phyloP scores from a whole-genome alignment of 2,797 vertebrate species.

The Phoxinus dragarum region DNA sequence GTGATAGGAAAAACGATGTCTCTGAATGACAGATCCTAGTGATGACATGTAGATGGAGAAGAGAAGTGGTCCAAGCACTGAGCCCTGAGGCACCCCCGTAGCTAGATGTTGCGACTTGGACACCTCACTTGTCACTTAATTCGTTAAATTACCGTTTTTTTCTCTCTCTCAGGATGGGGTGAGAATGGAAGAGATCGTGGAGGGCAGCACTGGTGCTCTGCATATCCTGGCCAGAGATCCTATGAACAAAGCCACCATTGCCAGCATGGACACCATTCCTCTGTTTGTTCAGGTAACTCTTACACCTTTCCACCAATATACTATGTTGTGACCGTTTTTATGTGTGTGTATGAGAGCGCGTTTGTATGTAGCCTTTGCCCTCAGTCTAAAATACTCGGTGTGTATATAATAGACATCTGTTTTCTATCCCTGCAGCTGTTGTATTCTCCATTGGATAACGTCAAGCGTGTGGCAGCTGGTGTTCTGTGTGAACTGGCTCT shows the following conservation, averaged over 20 bases:
- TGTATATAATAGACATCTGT: neutral
- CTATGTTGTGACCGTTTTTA: neutral
- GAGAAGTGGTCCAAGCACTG: no score
- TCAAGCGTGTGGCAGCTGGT: slow-evolving; percentile 92
- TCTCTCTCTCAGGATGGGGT: slow-evolving; percentile 87
- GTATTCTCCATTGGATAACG: slow-evolving; percentile 94
- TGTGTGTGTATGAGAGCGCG: neutral
- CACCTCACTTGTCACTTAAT: neutral
- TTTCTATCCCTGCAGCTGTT: slow-evolving; percentile 80
- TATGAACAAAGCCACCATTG: slow-evolving; percentile 87
- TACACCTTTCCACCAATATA: neutral
- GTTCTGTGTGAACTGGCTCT: slow-evolving; percentile 94
- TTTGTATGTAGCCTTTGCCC: neutral
- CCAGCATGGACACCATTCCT: slow-evolving; percentile 90
- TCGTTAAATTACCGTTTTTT: neutral
- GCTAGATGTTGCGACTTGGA: no score
- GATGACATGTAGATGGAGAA: no score
- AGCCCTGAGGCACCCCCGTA: no score
- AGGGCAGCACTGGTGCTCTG: slow-evolving; percentile 94
- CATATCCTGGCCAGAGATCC: slow-evolving; percentile 96
- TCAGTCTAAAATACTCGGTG: neutral
- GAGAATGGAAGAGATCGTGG: slow-evolving; percentile 98
- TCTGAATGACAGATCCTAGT: no score
- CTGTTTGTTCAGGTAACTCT: slow-evolving; percentile 93
- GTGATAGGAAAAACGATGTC: no score